These are phyloP conservation scores for Cerceris ruficornis DNA, from an alignment of 2,888 invertebrate species.

Conservation along the genomic window DNA sequence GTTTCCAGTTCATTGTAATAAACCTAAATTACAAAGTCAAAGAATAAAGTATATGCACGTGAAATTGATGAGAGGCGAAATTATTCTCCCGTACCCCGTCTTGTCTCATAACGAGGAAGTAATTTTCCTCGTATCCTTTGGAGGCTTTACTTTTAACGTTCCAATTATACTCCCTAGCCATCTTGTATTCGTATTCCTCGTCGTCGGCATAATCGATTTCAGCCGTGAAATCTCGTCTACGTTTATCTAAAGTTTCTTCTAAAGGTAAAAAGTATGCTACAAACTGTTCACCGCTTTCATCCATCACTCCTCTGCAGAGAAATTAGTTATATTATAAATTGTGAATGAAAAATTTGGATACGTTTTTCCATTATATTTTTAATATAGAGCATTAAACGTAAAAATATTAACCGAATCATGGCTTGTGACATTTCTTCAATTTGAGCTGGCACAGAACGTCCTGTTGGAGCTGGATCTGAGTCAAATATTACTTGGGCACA, in stretches of 20 bases:
- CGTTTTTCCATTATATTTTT: not conserved
- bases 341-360: not conserved
- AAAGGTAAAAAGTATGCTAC: conserved; percentile 99
- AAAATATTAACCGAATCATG: conserved; percentile 91
- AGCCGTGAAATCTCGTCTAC: conserved; percentile 90
- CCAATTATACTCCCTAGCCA: conserved; percentile 99
- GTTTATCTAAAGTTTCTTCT: conserved; percentile 94
- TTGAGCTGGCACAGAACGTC: conserved; percentile 92
- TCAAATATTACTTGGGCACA: conserved; percentile 99
- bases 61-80: not conserved
- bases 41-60: not conserved
- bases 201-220: conserved; percentile 92
- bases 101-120: conserved; percentile 95
- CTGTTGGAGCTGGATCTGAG: conserved; percentile 97
- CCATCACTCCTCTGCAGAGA: conserved; percentile 95
- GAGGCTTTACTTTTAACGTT: conserved; percentile 98
- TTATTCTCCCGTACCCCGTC: conserved; percentile 85
- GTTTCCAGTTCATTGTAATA: conserved; percentile 98
- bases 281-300: conserved; percentile 99
- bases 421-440: conserved; percentile 99
- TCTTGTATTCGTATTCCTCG: conserved; percentile 97
- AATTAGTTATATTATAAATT: not conserved
- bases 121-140: conserved; percentile 98
- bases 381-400: not conserved
- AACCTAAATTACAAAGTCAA: conserved; percentile 78